Evolutionary conservation across 2,888 invertebrate species (phyloP).

Genomic region (Coronaproctus castanopsis): DNA sequence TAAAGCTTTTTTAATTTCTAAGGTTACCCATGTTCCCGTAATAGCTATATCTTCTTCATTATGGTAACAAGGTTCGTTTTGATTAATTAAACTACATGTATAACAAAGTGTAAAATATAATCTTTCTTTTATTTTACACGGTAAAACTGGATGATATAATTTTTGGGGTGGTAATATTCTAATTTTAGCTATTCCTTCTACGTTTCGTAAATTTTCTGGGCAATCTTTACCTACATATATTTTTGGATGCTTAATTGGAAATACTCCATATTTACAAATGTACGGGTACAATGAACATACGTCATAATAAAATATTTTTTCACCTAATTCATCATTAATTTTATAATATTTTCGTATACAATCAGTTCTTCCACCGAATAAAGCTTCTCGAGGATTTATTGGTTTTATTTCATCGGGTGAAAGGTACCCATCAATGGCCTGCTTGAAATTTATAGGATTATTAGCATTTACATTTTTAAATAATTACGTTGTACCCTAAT

Average conservation of each 20-base stretch:
- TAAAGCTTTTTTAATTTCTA: too few species aligned
- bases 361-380: conserved; percentile 19
- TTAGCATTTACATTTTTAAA: too few species aligned
- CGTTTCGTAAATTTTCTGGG: conserved; percentile 17
- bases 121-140: conserved; percentile 8
- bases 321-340: conserved; percentile 13
- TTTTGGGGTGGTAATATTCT: conserved; percentile 16
- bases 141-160: conserved; percentile 16
- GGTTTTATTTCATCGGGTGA: conserved; percentile 11
- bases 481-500: conserved; percentile 12
- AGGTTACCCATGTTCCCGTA: conserved; percentile 9
- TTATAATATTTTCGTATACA: conserved; percentile 16
- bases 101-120: conserved; percentile 11
- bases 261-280: conserved; percentile 17
- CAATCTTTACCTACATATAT: conserved; percentile 16
- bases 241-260: conserved; percentile 18
- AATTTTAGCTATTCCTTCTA: conserved; percentile 20
- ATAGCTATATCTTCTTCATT: not conserved
- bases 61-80: conserved; percentile 3
- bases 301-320: conserved; percentile 19
- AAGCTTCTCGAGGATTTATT: conserved; percentile 17
- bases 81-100: conserved; percentile 1
- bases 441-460: too few species aligned
- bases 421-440: too few species aligned
- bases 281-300: too few species aligned